Evolutionary conservation across 2,113 vertebrate genomes (phyloP).

Genomic region (Mormyrus lacerda): DNA sequence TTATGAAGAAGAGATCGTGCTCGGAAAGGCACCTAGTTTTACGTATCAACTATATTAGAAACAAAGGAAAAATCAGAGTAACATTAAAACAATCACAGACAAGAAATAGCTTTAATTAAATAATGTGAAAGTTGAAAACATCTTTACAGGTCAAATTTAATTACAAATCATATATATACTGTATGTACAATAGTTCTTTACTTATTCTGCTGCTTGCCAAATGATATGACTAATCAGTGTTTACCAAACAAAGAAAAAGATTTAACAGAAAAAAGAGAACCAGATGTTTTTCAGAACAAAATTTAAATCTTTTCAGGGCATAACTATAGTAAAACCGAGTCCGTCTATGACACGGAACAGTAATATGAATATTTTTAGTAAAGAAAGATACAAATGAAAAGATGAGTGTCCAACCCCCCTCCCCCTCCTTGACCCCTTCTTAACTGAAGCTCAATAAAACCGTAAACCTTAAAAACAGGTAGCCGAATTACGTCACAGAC

Average conservation of each 20-base stretch:
- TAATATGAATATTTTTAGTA: conserved; percentile 15
- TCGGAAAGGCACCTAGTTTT: not conserved
- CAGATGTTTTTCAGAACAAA: conserved; percentile 35
- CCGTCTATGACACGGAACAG: not conserved
- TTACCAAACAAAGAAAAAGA: conserved; percentile 68
- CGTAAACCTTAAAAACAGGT: conserved; percentile 14
- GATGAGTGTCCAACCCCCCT: not conserved
- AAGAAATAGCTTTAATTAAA: conserved; percentile 99
- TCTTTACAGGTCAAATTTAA: conserved; percentile 96
- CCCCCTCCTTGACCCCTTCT: not conserved
- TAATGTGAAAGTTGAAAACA: conserved; percentile 99
- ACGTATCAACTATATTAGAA: not conserved
- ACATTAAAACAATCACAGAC: conserved; percentile 70
- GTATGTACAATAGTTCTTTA: conserved; percentile 94
- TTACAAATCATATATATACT: conserved; percentile 72
- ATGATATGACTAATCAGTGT: conserved; percentile 83
- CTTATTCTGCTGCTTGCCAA: conserved; percentile 51
- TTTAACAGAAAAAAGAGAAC: conserved; percentile 45
- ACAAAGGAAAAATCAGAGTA: not conserved
- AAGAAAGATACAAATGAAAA: not conserved
- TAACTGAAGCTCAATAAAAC: not conserved
- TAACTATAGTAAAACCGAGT: not conserved
- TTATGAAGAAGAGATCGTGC: not conserved
- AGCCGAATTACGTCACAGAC: conserved; percentile 26
- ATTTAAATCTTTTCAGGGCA: not conserved